Conservation (phyloP, 1,140 invertebrate species). For the Drosophila melanogaster region DNA sequence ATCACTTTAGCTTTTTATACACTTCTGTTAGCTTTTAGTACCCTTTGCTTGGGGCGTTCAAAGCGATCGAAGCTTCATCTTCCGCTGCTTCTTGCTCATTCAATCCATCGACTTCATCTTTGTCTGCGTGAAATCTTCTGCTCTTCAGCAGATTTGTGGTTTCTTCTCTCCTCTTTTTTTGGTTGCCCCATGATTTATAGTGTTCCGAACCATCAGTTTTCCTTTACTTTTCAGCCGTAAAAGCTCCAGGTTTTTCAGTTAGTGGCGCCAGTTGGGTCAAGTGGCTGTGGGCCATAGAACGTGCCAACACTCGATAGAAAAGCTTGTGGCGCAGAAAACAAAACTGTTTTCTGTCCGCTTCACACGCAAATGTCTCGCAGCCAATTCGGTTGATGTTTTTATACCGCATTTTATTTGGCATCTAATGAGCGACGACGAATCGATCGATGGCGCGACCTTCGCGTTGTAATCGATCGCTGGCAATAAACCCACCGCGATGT, state of each 20-base stretch:
- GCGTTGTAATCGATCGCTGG: conserved; percentile 68
- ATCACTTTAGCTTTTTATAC: conserved; percentile 8
- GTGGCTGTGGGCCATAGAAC: conserved; percentile 62
- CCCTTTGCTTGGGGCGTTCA: conserved; percentile 42
- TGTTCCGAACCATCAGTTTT: conserved; percentile 40
- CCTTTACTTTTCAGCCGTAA: conserved; percentile 35
- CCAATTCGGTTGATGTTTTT: conserved; percentile 73
- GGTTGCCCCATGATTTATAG: conserved; percentile 69
- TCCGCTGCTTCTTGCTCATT: conserved; percentile 26
- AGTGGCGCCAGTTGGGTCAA: conserved; percentile 66
- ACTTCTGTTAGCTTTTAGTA: conserved; percentile 49
- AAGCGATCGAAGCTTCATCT: conserved; percentile 48
- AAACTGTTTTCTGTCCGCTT: conserved; percentile 63
- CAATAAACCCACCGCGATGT: conserved; percentile 76
- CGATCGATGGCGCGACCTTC: conserved; percentile 66
- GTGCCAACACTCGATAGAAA: conserved; percentile 65
- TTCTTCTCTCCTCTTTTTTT: conserved; percentile 10
- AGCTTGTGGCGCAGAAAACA: conserved; percentile 14
- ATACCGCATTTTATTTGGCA: conserved; percentile 81
- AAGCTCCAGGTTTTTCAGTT: conserved; percentile 49
- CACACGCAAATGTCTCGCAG: conserved; percentile 74
- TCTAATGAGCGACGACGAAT: conserved; percentile 67
- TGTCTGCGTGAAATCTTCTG: conserved; percentile 54
- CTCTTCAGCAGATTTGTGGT: conserved; percentile 17
- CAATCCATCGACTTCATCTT: conserved; percentile 22